Evolutionary conservation across 1,140 invertebrate species (phyloP).

Genomic region (Triops cancriformis): DNA sequence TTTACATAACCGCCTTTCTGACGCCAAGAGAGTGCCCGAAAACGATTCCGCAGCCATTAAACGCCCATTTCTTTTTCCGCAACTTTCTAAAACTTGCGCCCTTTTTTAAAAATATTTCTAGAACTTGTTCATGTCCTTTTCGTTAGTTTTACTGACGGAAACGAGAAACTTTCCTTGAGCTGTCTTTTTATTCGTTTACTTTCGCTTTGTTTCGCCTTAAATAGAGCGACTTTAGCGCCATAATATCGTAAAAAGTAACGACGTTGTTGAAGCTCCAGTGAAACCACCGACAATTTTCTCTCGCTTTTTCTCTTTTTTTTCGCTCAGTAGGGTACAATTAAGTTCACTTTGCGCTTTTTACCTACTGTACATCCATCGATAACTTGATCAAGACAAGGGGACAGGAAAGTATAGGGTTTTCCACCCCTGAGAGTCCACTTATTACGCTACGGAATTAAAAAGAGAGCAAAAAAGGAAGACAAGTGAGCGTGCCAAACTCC

Average conservation of each 20-base stretch:
- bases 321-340: no score
- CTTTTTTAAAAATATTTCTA: not conserved
- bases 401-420: not conserved
- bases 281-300: not conserved
- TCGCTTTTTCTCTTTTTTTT: no score
- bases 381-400: not conserved
- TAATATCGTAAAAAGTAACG: not conserved
- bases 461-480: not conserved
- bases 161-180: not conserved
- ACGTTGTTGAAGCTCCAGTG: not conserved
- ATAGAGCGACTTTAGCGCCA: slow-evolving; percentile 16
- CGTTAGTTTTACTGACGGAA: not conserved
- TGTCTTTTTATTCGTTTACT: not conserved
- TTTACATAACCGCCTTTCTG: no score
- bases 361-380: not conserved
- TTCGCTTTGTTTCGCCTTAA: slow-evolving; percentile 2
- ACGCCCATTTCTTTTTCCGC: not conserved
- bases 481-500: not conserved
- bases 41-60: not conserved
- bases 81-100: not conserved
- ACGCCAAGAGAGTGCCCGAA: no score
- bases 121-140: slow-evolving; percentile 12
- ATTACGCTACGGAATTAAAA: not conserved
- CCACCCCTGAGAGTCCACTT: not conserved
- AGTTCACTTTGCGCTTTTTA: not conserved